Conservation (phyloP, 2,888 invertebrate genomes). For the Carabus problematicus region DNA sequence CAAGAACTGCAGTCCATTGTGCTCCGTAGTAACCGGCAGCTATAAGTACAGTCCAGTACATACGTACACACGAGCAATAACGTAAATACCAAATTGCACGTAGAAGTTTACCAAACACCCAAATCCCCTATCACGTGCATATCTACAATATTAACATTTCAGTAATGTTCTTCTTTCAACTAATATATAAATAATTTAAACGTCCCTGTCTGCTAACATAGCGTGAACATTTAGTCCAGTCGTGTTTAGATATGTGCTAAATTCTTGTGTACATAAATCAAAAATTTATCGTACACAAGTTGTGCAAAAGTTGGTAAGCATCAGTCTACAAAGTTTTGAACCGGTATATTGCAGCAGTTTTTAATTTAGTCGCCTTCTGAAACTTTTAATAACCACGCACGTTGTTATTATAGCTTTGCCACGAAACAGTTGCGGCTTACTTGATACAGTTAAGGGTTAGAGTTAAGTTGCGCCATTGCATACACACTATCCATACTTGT, state of each 20-base stretch:
- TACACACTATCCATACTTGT: background rate
- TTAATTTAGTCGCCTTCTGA: conserved; percentile 20
- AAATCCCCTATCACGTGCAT: no score
- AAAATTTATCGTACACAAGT: conserved; percentile 23
- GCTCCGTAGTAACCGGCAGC: no score
- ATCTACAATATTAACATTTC: no score
- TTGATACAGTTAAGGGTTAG: conserved; percentile 15
- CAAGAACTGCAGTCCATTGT: no score
- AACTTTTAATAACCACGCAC: conserved; percentile 25
- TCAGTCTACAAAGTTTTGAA: conserved; percentile 1
- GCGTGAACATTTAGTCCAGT: no score
- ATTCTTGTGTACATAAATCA: conserved; percentile 22
- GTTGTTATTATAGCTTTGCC: conserved; percentile 18
- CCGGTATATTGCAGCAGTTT: conserved; percentile 22
- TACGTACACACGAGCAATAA: background rate
- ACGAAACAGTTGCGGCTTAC: conserved; percentile 16
- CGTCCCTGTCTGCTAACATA: no score
- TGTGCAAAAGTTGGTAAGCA: conserved; percentile 11
- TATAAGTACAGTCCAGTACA: background rate
- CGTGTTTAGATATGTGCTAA: no score
- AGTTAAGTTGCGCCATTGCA: background rate
- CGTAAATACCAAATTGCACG: no score
- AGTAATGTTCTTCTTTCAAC: no score
- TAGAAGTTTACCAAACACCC: no score
- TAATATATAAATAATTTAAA: no score